Conservation (phyloP, 1,140 invertebrate species). For the Pseudobourletiella spinata region DNA sequence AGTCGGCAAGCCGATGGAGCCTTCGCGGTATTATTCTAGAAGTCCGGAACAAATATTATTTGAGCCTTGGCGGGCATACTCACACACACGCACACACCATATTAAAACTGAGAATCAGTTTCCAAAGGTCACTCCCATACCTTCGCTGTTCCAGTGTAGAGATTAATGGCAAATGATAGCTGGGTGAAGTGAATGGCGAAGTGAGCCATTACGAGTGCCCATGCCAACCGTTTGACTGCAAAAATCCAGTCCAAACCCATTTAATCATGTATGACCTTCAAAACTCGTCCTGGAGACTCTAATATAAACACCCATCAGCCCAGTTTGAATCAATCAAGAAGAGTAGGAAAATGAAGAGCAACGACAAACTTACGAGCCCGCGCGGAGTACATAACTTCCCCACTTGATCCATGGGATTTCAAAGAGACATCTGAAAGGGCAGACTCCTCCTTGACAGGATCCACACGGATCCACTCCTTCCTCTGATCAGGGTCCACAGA, state of each 20-base stretch:
- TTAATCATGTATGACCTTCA: no score
- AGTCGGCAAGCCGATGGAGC: neutral
- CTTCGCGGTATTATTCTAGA: neutral
- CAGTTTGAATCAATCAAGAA: neutral
- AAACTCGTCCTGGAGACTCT: no score
- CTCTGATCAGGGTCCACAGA: neutral
- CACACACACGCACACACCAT: no score
- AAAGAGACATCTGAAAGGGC: neutral
- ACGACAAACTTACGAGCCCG: neutral
- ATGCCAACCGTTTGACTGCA: slow-evolving; percentile 1
- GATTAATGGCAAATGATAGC: neutral
- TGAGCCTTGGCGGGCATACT: no score
- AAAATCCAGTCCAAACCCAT: neutral
- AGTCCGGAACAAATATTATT: no score
- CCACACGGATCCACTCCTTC: neutral
- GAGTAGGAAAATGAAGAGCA: neutral
- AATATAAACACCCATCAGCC: no score
- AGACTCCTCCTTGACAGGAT: neutral
- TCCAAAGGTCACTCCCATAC: no score
- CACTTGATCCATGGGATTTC: no score
- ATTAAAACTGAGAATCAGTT: no score
- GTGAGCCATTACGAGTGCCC: neutral
- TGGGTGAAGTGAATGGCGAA: slow-evolving; percentile 2
- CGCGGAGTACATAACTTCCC: neutral
- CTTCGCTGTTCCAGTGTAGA: slow-evolving; percentile 1